Evolutionary conservation across 92 coral and sea anemone genomes (phyloP), one percentile per base, ranked within the genome.

Genomic region (Porites lobata): DNA sequence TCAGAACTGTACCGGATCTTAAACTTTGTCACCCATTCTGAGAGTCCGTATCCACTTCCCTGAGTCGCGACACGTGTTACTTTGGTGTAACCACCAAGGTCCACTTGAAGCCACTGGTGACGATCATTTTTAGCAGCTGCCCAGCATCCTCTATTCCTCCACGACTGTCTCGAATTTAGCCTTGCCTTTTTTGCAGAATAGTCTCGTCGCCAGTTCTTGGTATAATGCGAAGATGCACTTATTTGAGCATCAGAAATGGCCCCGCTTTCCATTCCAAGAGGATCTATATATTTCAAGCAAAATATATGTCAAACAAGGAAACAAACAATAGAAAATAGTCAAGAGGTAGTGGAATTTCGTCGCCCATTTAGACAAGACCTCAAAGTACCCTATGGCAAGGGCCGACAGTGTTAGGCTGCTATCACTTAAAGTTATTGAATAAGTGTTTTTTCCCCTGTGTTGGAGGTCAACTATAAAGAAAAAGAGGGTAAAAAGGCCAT

Each of bases 211-310:
- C 15, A 0, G 75, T 24, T 4, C 13, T 1, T 70, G 47, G 21
- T 13, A 6, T 70, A 2, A 32, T 70, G 50, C 6, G 75, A 70
- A 19, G 75, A 70, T 9, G 75, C 75, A n/a, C 50, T 26, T 26
- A 70, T 15, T 10, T 18, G 47, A 20, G 50, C 47, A n/a, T 70
- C 11, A 13, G 75, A 47, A 43, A 75, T 75, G 1, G 18, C 62
- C 6, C 79, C 79, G 24, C 64, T 75, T 43, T 47, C 79, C 79
- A 75, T 63, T 15, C 84, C 84, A 26, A 79, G 84, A 15, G 84
- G 73, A 11, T 24, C 74, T 69, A 9, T 18, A 5, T 12, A 26
- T 69, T 69, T 38, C 47, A 38, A 4, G 47, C 47, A 18, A 18
- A 9, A 29, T 10, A 12, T 14, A 6, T 18, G 17, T 9, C 18